phyloP scores from a whole-genome alignment of 2,113 vertebrate species.

The Rhineura floridana region DNA sequence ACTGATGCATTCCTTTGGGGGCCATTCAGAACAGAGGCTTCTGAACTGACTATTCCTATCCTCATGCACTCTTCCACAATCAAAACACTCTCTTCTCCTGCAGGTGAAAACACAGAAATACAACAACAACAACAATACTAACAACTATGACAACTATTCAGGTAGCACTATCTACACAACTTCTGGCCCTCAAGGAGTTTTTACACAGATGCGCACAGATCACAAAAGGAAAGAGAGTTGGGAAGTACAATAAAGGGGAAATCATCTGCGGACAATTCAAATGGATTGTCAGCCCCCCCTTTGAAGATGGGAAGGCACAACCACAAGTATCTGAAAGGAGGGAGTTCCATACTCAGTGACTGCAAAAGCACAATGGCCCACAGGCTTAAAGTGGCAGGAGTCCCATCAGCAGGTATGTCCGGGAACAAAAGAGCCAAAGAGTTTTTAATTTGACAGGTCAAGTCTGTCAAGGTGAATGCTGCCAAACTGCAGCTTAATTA shows the following conservation, averaged over 20 bases:
- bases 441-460: slow-evolving; percentile 61
- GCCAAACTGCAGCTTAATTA: slow-evolving; percentile 66
- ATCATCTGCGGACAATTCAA: neutral
- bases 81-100: neutral
- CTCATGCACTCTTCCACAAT: neutral
- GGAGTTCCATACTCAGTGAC: neutral
- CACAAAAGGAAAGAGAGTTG: neutral
- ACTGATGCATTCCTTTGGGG: neutral
- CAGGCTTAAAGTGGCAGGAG: neutral
- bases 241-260: neutral
- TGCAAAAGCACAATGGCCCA: neutral
- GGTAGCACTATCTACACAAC: too few relatives aligned
- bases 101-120: neutral
- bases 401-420: slow-evolving; percentile 9
- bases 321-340: neutral
- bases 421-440: neutral
- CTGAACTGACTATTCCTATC: accelerated
- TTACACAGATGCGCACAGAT: neutral
- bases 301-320: neutral
- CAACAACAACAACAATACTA: neutral
- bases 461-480: slow-evolving; percentile 64
- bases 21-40: neutral
- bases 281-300: neutral
- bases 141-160: neutral
- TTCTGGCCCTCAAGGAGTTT: neutral